Conservation (phyloP, 1,140 invertebrate species). For the Subanguina moxae region DNA sequence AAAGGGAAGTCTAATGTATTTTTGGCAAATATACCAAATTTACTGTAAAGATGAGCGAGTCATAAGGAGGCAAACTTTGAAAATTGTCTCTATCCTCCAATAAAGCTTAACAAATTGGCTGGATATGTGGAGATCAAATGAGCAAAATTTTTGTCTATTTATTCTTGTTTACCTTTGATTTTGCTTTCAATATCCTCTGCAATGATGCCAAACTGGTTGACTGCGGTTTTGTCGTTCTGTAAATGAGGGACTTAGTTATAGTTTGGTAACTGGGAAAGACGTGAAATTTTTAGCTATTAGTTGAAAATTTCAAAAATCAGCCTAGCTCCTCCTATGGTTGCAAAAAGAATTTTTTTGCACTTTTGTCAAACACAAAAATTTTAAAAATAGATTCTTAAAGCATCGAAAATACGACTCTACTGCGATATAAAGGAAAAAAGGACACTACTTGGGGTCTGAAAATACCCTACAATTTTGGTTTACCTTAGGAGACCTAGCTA, state of each 20-base stretch:
- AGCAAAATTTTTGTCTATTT: background rate
- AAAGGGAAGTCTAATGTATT: background rate
- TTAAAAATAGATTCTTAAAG: too few species aligned
- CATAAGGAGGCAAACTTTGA: slow-evolving; percentile 22
- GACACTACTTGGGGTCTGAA: too few species aligned
- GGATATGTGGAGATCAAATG: background rate
- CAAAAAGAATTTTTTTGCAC: too few species aligned
- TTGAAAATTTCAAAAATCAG: too few species aligned
- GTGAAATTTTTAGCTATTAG: too few species aligned
- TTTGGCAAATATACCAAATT: background rate
- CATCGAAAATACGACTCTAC: too few species aligned
- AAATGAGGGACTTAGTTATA: slow-evolving; percentile 3
- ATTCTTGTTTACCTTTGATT: slow-evolving; percentile 14
- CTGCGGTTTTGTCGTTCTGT: slow-evolving; percentile 26
- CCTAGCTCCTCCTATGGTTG: too few species aligned
- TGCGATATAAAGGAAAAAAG: too few species aligned
- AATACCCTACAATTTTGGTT: too few species aligned
- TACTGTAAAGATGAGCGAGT: slow-evolving; percentile 21
- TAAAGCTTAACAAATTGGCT: slow-evolving; percentile 1
- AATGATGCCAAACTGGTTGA: slow-evolving; percentile 27
- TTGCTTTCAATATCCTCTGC: slow-evolving; percentile 23
- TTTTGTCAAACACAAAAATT: too few species aligned
- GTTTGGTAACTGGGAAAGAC: too few species aligned
- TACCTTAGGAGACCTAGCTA: too few species aligned
- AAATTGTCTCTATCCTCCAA: slow-evolving; percentile 19